Evolutionary conservation across 2,113 vertebrate genomes (phyloP), one percentile per base, ranked within the genome.

Genomic region (Thalassoma bifasciatum): DNA sequence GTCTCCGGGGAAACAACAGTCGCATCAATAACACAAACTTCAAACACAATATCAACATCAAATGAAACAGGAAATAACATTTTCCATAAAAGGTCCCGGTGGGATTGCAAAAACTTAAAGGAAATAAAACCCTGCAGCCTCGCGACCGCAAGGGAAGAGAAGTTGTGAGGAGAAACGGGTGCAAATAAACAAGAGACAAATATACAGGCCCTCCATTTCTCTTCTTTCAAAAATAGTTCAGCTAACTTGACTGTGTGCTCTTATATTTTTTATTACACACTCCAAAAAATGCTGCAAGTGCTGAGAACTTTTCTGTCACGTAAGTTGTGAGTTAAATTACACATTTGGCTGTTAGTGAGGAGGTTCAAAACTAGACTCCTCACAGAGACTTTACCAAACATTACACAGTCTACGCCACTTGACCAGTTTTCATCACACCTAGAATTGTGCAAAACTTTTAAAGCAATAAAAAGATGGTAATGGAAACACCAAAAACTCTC

Each of bases 21-120:
- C 75, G 70, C 77, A 81, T 83, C 51, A 74, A 86, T 81, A 76
- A 81, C 71, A 79, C 63, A 54, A 44, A 83, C 89, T 77, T 90
- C 81, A 91, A 88, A 90, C 71, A 83, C 66, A 75, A 74, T 66
- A 82, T 83, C 72, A 82, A 74, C 60, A 81, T 84, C 86, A 88
- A 86, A 87, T 81, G 71, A 79, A 81, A 44, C 50, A 62, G 3
- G 6, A 10, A 72, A 66, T 40, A 82, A 75, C 17, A 87, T 75
- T 56, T 69, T n/a, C 68, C 22, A 70, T 69, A 80, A 84, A 84
- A 77, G 42, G 47, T 84, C 91, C 72, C 81, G 2, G 38, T 6
- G 67, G 86, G 83, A 68, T 63, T 58, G 57, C 22, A 60, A 70
- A n/a, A 77, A 82, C 50, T 72, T 69, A 59, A 65, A 65, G 36